Conservation (phyloP, 2,888 invertebrate genomes). For the Morpho achilles region DNA sequence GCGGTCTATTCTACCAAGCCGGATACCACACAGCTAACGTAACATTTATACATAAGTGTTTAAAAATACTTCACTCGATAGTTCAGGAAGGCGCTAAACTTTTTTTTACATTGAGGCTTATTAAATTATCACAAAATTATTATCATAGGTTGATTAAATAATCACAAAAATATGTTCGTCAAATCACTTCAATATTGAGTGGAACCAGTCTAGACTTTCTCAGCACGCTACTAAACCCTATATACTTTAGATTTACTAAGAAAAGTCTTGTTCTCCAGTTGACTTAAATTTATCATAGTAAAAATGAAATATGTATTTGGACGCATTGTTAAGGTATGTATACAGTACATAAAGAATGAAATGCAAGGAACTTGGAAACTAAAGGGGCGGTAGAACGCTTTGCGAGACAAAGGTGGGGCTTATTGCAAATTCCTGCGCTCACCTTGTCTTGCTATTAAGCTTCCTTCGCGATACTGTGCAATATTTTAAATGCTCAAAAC, state of each 20-base stretch:
- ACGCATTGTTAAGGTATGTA: slow-evolving; percentile 41
- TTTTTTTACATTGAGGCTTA: too few relatives aligned
- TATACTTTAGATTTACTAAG: neutral
- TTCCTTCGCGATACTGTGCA: slow-evolving; percentile 48
- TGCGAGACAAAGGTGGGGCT: slow-evolving; percentile 65
- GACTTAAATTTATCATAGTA: slow-evolving; percentile 4
- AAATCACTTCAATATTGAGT: too few relatives aligned
- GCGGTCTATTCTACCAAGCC: too few relatives aligned
- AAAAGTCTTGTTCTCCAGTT: neutral
- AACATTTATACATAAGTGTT: too few relatives aligned
- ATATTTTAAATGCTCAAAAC: slow-evolving; percentile 36
- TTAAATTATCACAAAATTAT: too few relatives aligned
- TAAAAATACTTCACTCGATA: too few relatives aligned
- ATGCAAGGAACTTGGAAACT: slow-evolving; percentile 67
- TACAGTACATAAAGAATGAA: slow-evolving; percentile 58
- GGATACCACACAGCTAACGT: too few relatives aligned
- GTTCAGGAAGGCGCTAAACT: too few relatives aligned
- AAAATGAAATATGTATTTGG: slow-evolving; percentile 51
- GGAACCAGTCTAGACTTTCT: too few relatives aligned
- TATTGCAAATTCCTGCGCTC: slow-evolving; percentile 73
- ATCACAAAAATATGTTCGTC: too few relatives aligned
- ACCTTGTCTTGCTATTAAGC: slow-evolving; percentile 64
- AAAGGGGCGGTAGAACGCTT: slow-evolving; percentile 48
- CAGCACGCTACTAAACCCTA: neutral
- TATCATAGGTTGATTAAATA: too few relatives aligned